Conservation (phyloP, 2,888 invertebrate species). For the Chirona hameri region DNA sequence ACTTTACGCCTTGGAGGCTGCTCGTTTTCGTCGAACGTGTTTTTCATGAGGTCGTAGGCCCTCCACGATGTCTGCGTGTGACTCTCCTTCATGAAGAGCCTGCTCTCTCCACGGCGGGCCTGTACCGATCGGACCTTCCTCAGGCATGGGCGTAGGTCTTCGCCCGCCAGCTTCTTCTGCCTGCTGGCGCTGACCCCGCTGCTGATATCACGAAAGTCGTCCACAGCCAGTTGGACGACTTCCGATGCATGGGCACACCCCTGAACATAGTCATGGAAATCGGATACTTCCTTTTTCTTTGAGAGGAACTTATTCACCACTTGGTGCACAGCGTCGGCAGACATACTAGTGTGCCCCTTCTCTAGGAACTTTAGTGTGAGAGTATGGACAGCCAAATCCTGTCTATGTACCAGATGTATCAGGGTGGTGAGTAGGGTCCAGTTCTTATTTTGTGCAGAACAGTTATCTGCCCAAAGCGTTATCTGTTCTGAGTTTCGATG, state of each 20-base stretch:
- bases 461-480: neutral
- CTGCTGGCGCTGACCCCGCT: neutral
- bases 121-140: neutral
- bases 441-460: neutral
- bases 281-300: neutral
- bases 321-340: neutral
- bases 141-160: neutral
- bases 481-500: neutral
- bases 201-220: neutral
- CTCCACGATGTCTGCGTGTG: neutral
- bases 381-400: neutral
- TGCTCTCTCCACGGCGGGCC: too few relatives aligned
- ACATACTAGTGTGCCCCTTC: neutral
- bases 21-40: neutral
- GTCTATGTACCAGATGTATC: neutral
- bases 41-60: neutral
- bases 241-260: neutral
- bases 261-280: neutral
- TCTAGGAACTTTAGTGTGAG: neutral
- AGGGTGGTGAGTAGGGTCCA: neutral
- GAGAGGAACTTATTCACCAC: neutral
- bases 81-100: neutral
- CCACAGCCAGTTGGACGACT: neutral
- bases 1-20: neutral
- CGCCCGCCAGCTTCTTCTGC: neutral